A percentile compares a stretch with the other conserved stretches of the same genome.
These are phyloP conservation scores for Peromyscus nudipes DNA, from an alignment of 2,797 vertebrate genomes.

Conservation along the genomic window DNA sequence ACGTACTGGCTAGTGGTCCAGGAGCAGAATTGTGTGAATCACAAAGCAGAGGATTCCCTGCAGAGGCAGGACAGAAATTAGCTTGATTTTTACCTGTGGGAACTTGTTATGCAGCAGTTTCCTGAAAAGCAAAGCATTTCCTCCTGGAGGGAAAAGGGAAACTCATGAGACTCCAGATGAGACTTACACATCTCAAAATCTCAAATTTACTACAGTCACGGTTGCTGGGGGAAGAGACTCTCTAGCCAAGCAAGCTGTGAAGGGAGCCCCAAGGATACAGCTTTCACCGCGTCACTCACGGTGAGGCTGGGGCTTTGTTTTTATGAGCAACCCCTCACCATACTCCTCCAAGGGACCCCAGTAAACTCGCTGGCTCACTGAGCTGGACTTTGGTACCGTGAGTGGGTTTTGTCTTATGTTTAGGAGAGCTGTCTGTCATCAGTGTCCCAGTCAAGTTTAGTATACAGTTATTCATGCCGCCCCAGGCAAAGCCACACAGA, in stretches of 20 bases:
- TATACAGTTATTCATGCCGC: not conserved
- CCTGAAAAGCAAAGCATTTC: not conserved
- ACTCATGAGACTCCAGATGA: not conserved
- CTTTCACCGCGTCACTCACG: rapidly evolving
- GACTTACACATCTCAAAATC: not conserved
- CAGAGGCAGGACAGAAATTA: not conserved
- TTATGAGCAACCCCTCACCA: not conserved
- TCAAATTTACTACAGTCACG: not conserved
- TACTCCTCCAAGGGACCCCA: not conserved
- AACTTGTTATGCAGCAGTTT: not conserved
- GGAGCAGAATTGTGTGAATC: not conserved
- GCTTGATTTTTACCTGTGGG: not conserved
- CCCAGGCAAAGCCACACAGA: not conserved
- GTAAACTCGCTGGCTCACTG: not conserved
- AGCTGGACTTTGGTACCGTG: not conserved
- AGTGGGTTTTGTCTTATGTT: not conserved
- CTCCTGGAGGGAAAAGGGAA: not conserved
- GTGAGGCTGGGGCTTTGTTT: not conserved
- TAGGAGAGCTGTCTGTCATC: not conserved
- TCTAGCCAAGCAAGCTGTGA: no score
- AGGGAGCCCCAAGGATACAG: no score
- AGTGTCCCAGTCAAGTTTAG: not conserved
- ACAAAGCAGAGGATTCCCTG: not conserved
- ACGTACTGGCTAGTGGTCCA: not conserved
- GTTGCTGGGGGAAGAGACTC: not conserved